phyloP scores from a whole-genome alignment of 2,113 vertebrate species.

The Otocyon megalotis region DNA sequence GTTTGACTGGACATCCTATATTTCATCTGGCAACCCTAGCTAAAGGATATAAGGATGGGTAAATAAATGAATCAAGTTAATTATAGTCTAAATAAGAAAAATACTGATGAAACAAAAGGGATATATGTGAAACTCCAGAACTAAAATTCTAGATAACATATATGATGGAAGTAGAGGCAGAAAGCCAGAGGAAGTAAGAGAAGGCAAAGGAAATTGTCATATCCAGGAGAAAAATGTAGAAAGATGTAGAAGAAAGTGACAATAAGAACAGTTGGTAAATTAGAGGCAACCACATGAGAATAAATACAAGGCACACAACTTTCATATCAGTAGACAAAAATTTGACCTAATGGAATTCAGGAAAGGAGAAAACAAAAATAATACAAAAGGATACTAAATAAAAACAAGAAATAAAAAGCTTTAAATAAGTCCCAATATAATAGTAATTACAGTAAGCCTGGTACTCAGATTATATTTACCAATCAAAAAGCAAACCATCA shows the following conservation, averaged over 20 bases:
- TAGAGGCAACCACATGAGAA: neutral
- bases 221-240: neutral
- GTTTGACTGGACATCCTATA: neutral
- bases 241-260: neutral
- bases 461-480: neutral
- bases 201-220: neutral
- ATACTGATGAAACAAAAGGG: neutral
- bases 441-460: neutral
- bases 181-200: neutral
- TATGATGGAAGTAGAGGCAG: neutral
- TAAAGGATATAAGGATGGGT: neutral
- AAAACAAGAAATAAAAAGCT: neutral
- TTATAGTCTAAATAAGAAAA: constrained; percentile 3
- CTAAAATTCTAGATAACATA: neutral
- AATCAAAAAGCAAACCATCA: neutral
- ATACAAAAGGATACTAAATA: neutral
- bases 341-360: neutral
- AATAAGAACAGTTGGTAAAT: neutral
- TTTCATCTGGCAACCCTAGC: neutral
- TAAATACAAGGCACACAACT: neutral
- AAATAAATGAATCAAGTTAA: neutral
- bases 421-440: neutral
- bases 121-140: neutral
- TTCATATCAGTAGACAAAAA: neutral
- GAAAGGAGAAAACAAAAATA: constrained; percentile 2